These are phyloP conservation scores for Ericerus pela DNA, from an alignment of 1,140 invertebrate species.

Conservation along the genomic window DNA sequence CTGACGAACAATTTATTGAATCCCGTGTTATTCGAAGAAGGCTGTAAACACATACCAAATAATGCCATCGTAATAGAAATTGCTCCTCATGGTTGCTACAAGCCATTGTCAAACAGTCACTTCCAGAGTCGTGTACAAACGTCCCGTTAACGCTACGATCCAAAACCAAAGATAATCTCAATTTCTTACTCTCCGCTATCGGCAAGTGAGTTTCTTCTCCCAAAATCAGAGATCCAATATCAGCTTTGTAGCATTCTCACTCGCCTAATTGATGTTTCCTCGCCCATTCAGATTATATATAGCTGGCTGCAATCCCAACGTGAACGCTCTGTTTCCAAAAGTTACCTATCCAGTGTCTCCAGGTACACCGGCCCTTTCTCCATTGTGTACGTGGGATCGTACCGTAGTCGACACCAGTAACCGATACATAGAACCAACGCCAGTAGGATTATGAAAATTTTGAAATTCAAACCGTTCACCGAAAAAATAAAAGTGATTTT, in stretches of 20 bases:
- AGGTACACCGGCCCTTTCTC: constrained; percentile 11
- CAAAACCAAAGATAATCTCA: constrained; percentile 51
- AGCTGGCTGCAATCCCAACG: constrained; percentile 13
- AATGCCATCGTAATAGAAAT: constrained; percentile 39
- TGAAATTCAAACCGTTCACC: background rate
- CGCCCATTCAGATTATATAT: constrained; percentile 16
- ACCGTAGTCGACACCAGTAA: constrained; percentile 1
- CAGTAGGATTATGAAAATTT: background rate
- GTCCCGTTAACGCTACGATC: constrained; percentile 62
- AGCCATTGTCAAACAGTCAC: constrained; percentile 43
- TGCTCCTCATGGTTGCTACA: constrained; percentile 66
- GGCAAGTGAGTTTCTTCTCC: constrained; percentile 44
- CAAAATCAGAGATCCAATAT: background rate
- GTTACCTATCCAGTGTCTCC: constrained; percentile 6
- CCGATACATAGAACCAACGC: background rate
- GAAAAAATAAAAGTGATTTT: background rate
- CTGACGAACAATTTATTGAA: constrained; percentile 65
- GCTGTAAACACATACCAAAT: constrained; percentile 18
- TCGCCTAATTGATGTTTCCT: too few relatives aligned
- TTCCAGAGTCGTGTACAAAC: constrained; percentile 42
- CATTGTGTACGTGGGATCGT: constrained; percentile 7
- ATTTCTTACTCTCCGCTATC: constrained; percentile 54
- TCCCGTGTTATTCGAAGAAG: constrained; percentile 26
- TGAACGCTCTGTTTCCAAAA: constrained; percentile 21
- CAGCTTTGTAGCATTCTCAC: too few relatives aligned